Evolutionary conservation across 2,888 invertebrate species (phyloP), one percentile per base, ranked within the genome.

Genomic region (Troides aeacus): DNA sequence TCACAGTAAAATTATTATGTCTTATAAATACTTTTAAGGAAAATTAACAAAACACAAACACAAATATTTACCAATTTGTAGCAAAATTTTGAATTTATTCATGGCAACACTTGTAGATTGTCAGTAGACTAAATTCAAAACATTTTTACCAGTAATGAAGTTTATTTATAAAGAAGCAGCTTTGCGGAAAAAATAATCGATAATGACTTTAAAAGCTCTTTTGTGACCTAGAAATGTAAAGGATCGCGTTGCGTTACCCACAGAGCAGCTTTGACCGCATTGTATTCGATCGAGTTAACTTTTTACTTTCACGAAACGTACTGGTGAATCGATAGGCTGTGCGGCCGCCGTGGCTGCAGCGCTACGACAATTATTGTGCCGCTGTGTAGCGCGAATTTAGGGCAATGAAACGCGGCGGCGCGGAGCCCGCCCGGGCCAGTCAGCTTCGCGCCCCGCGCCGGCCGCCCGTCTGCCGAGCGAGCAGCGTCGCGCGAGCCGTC

Each of bases 231-330:
- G 85, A 88, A 87, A 86, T 81, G 77, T 76, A 73, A 75, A 79
- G 81, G 79, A 83, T 84, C 83, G 85, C 85, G 87, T 86, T 85
- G 84, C 83, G 78, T 83, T 70, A 83, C 78, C 83, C 82, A 75
- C 75, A 58, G 69, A 62, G 66, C 65, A 69, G 65, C 66, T 70
- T 85, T 83, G 87, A 85, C 89, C 88, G 89, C 87, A 89, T 84
- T 86, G 85, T 80, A 87, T 88, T 88, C 85, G 86, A 88, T 88
- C 85, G 89, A 85, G 88, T 88, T 87, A 88, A 89, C 83, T 89
- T 90, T 90, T 90, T 85, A 88, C 85, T 89, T 88, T 87, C 85
- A 87, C 86, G 85, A 82, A 84, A 86, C 80, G 85, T 84, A 81
- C 81, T 82, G 80, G 83, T 62, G 86, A 87, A 90, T 91, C 90